phyloP scores from a whole-genome alignment of 2,113 vertebrate genomes.

The Ibidorhyncha struthersii region DNA sequence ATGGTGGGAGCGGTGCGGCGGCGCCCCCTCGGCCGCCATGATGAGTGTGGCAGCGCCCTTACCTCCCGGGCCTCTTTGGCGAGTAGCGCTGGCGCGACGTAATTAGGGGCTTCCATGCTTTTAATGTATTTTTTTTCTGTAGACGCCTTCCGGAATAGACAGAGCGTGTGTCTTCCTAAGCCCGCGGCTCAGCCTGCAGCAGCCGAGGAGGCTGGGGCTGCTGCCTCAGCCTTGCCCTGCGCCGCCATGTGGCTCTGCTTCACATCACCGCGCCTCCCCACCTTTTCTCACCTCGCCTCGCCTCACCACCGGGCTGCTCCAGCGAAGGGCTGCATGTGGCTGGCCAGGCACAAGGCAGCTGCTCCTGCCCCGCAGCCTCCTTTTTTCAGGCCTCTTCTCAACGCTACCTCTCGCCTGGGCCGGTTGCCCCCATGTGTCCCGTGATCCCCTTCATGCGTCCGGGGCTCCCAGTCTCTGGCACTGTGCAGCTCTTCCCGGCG shows the following conservation, averaged over 20 bases:
- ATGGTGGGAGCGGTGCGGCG: no score
- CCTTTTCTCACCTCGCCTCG: accelerated
- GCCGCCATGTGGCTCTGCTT: background rate
- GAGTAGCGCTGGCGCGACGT: accelerated
- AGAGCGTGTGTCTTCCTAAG: background rate
- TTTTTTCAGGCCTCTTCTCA: background rate
- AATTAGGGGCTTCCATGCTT: accelerated
- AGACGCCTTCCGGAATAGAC: background rate
- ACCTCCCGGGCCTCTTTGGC: accelerated
- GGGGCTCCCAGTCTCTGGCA: background rate
- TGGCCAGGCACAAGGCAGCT: accelerated
- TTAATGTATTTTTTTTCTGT: background rate
- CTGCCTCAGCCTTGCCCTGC: background rate
- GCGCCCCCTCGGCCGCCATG: background rate
- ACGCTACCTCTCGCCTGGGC: accelerated
- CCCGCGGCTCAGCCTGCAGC: background rate
- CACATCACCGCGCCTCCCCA: background rate
- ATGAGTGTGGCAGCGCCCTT: background rate
- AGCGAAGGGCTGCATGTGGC: accelerated
- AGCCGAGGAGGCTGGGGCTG: background rate
- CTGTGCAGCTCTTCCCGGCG: accelerated
- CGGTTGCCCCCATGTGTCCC: background rate
- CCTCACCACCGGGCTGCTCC: background rate
- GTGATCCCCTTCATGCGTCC: accelerated
- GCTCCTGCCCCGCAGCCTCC: background rate